Evolutionary conservation across 64 coral and sea anemone species (phyloP), one percentile per base, ranked within the genome.

Genomic region (Hydrozoanthus tunicans): DNA sequence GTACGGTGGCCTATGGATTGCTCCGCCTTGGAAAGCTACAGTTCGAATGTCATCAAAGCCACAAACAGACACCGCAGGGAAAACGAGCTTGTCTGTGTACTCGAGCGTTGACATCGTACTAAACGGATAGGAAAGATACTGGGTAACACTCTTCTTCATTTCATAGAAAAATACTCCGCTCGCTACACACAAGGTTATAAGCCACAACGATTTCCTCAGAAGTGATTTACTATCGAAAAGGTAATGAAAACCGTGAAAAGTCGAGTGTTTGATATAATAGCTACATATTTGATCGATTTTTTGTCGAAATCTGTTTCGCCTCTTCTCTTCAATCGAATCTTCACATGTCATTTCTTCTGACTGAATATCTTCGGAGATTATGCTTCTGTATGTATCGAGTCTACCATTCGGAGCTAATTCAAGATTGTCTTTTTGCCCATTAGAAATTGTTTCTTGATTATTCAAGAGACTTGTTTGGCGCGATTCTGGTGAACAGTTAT

Each of bases 221-320:
- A 97, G 80, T 32, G 95, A 97, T 55, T 97, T 97, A 8, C 92
- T 97, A 8, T 97, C 82, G 51, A 97, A 97, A 64, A 97, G 67
- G 77, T 94, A 97, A 26, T 97, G 95, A 74, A 97, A 80, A 2
- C 95, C 92, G 32, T 97, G 95, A 59, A 97, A 79, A 55, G 95
- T 97, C 3, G 90, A 92, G 53, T 94, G 92, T 5, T 62, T 53
- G 9, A 97, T 64, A 60, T 97, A 97, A 77, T 94, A 94, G 17
- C 70, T 65, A 43, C 32, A 85, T 51, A 97, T 70, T 11, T 88
- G 67, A 51, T 70, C n/a, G 62, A 97, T 92, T 59, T 78, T 94
- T 78, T 79, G 12, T 32, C 79, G 79, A 57, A 74, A 88, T 5
- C 79, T 89, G 3, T 77, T 67, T 52, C 78, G 73, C 54, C 77